These are phyloP conservation scores for Hydropsyche betteni DNA, from an alignment of 2,888 invertebrate genomes.

Conservation along the genomic window DNA sequence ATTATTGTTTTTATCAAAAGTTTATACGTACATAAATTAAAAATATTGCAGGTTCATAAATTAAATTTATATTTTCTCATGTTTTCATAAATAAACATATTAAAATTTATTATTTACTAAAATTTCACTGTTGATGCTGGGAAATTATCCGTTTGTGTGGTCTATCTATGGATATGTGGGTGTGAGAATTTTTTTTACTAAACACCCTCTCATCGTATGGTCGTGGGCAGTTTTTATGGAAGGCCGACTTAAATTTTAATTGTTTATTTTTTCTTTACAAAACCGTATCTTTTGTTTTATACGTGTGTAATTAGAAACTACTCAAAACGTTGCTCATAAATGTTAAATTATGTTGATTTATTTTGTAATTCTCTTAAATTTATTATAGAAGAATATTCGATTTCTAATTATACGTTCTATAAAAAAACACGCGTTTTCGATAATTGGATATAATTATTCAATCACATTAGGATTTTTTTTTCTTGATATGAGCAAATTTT, in stretches of 20 bases:
- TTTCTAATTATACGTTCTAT: neutral
- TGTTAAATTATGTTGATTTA: slow-evolving; percentile 9
- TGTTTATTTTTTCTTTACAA: neutral
- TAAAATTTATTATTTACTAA: no score
- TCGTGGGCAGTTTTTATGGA: slow-evolving; percentile 21
- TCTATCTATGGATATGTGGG: neutral
- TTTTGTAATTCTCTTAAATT: neutral
- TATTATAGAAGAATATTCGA: neutral
- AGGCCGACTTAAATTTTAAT: slow-evolving; percentile 13
- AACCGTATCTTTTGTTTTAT: slow-evolving; percentile 3
- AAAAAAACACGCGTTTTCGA: neutral
- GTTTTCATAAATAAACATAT: no score
- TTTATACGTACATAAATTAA: no score
- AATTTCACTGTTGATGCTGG: no score
- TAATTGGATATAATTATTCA: no score
- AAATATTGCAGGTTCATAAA: no score
- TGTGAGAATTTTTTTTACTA: slow-evolving; percentile 16
- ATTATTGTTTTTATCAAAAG: no score
- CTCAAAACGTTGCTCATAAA: neutral
- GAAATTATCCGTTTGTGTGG: neutral
- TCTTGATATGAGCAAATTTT: no score
- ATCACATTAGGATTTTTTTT: no score
- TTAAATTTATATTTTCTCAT: no score
- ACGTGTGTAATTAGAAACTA: slow-evolving; percentile 1
- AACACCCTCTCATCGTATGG: neutral